phyloP scores from a whole-genome alignment of 1,140 invertebrate genomes.

The Philotrypesis tridentata region DNA sequence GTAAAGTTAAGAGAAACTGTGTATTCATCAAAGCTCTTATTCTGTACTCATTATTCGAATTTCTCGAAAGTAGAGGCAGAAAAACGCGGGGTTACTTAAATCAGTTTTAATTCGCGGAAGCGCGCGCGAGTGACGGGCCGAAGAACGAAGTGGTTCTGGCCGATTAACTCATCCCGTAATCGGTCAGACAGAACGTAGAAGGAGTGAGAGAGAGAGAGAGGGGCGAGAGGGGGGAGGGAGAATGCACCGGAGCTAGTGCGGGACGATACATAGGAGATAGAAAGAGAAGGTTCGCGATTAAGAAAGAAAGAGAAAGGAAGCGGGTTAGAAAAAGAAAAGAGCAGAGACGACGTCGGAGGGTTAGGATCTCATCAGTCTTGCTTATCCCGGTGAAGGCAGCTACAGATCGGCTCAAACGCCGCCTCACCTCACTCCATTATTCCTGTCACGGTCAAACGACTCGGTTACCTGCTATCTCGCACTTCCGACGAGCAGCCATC shows the following conservation, averaged over 20 bases:
- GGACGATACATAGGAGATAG: not conserved
- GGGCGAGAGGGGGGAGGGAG: too few relatives aligned
- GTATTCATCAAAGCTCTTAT: too few relatives aligned
- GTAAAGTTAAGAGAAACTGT: too few relatives aligned
- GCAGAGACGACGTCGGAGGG: slow-evolving; percentile 28
- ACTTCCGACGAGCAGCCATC: slow-evolving; percentile 19
- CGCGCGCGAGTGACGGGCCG: slow-evolving; percentile 4
- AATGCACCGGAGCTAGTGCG: too few relatives aligned
- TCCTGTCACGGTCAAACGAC: slow-evolving; percentile 57
- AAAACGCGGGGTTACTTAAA: not conserved
- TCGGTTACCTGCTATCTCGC: slow-evolving; percentile 46
- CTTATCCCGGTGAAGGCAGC: slow-evolving; percentile 52
- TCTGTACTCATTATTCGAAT: too few relatives aligned
- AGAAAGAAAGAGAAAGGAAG: not conserved
- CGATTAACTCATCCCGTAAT: slow-evolving; percentile 50
- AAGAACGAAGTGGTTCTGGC: slow-evolving; percentile 35
- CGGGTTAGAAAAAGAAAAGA: slow-evolving; percentile 8
- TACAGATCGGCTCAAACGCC: slow-evolving; percentile 55
- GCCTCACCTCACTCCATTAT: slow-evolving; percentile 53
- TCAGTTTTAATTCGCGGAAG: not conserved
- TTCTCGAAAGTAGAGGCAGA: too few relatives aligned
- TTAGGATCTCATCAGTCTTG: slow-evolving; percentile 56
- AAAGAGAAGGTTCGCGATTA: not conserved
- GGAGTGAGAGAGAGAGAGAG: not conserved
- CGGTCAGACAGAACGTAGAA: slow-evolving; percentile 11